Conservation (phyloP, 2,797 vertebrate genomes). For the Hyperoplus lanceolatus region DNA sequence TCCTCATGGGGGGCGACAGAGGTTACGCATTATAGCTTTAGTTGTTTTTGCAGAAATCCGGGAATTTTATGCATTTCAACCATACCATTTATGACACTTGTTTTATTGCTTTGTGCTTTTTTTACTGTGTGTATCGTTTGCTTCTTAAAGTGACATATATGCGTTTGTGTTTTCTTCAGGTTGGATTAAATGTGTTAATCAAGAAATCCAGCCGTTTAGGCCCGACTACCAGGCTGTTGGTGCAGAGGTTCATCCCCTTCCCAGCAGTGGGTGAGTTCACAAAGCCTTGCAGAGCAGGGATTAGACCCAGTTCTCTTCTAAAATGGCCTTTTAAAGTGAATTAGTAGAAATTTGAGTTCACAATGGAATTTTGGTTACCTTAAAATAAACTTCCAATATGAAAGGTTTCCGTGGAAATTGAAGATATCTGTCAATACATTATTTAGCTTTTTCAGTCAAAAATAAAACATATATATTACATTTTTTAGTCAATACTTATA, state of each 20-base stretch:
- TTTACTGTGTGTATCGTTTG: too few species aligned
- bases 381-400: not conserved
- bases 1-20: too few species aligned
- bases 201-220: constrained; percentile 90
- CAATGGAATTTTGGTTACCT: not conserved
- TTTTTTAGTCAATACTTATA: not conserved
- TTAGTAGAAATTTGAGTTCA: not conserved
- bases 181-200: constrained; percentile 92
- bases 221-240: constrained; percentile 89
- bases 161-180: constrained; percentile 75
- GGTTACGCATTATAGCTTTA: not conserved
- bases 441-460: not conserved
- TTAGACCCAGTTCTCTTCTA: not conserved
- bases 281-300: not conserved
- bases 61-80: not conserved
- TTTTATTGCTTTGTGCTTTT: too few species aligned
- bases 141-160: not conserved
- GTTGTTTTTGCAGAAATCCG: not conserved
- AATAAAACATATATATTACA: not conserved
- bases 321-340: constrained; percentile 8
- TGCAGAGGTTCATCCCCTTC: constrained; percentile 96
- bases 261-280: constrained; percentile 91
- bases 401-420: not conserved
- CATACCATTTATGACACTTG: not conserved
- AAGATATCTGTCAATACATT: not conserved